A percentile compares a stretch with the other conserved stretches of the same genome.
phyloP scores from a whole-genome alignment of 2,888 invertebrate genomes.

The Physocephala rufipes region DNA sequence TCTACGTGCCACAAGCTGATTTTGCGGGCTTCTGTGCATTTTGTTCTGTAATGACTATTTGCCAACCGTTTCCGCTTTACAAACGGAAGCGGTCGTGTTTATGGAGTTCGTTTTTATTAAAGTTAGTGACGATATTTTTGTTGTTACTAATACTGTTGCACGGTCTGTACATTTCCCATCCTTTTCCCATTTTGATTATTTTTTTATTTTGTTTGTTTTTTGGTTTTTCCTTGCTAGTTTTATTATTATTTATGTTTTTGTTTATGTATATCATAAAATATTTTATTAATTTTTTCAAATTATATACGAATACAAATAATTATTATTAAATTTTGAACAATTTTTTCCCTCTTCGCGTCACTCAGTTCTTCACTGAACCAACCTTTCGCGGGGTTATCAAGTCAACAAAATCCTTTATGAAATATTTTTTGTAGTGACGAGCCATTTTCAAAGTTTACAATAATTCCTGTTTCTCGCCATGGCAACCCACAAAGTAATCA shows the following conservation, averaged over 20 bases:
- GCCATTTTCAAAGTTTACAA: not conserved
- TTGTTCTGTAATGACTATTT: conserved; percentile 13
- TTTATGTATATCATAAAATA: not conserved
- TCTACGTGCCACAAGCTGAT: not conserved
- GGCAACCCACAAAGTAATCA: not conserved
- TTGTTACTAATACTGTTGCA: not conserved
- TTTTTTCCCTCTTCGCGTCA: not conserved
- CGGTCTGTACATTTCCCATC: too few relatives aligned
- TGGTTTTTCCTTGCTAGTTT: not conserved
- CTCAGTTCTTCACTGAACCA: not conserved
- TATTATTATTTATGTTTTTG: not conserved
- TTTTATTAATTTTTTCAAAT: not conserved
- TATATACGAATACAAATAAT: not conserved
- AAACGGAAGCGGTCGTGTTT: conserved; percentile 32
- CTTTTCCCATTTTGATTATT: not conserved
- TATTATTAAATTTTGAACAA: not conserved
- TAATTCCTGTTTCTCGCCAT: not conserved
- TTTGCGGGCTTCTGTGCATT: not conserved
- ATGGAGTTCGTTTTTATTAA: conserved; percentile 2
- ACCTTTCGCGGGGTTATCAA: not conserved
- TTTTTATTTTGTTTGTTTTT: not conserved
- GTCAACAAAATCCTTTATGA: not conserved
- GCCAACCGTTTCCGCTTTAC: conserved; percentile 21
- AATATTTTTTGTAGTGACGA: not conserved
- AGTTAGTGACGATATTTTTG: not conserved